Conservation (phyloP, 2,888 invertebrate species). For the Diaphora mendica region DNA sequence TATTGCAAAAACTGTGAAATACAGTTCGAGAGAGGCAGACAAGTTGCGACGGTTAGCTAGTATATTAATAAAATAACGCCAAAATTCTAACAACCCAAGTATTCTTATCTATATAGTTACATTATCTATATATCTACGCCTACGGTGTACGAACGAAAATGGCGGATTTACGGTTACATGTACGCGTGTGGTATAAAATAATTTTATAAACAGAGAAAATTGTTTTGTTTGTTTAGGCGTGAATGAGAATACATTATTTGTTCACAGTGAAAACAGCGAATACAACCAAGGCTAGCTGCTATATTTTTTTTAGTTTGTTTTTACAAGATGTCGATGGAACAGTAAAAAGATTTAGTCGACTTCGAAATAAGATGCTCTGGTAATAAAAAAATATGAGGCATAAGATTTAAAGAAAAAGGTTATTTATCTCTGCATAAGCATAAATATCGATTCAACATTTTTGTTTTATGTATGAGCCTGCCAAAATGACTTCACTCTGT, state of each 20-base stretch:
- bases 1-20: too few species aligned
- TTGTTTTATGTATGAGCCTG: too few species aligned
- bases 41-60: too few species aligned
- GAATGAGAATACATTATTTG: conserved; percentile 1
- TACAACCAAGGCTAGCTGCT: neutral
- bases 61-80: too few species aligned
- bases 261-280: neutral
- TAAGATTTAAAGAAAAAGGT: neutral
- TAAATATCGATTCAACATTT: neutral
- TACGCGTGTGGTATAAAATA: neutral
- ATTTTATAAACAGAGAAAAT: neutral
- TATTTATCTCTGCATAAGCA: neutral
- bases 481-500: too few species aligned
- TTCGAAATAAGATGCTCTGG: neutral
- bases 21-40: too few species aligned
- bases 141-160: neutral
- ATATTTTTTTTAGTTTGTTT: conserved; percentile 1
- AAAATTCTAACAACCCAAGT: too few species aligned
- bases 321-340: neutral
- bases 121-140: too few species aligned
- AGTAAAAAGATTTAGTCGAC: neutral
- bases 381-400: neutral
- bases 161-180: neutral
- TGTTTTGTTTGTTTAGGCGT: neutral
- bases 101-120: too few species aligned